Evolutionary conservation across 2,797 vertebrate species (phyloP).

Genomic region (Xenopus petersii): DNA sequence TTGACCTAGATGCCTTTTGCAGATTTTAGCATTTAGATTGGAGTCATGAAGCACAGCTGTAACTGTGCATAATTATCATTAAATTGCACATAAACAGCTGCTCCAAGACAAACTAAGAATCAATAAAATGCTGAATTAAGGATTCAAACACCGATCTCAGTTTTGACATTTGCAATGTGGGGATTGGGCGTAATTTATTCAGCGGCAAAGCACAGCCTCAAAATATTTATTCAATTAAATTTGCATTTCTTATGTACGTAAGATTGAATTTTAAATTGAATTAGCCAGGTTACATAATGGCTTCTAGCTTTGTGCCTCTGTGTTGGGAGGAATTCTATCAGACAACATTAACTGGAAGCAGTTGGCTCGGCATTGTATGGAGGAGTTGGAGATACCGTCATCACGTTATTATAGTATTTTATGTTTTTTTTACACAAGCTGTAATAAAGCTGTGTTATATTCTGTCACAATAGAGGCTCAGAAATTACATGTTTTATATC

Average conservation of each 20-base stretch:
- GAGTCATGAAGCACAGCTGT: constrained; percentile 33
- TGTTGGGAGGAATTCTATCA: neutral
- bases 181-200: constrained; percentile 26
- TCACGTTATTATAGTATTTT: too few relatives aligned
- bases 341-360: constrained; percentile 3
- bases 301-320: neutral
- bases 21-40: constrained; percentile 48
- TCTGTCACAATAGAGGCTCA: too few relatives aligned
- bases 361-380: neutral
- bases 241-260: constrained; percentile 34
- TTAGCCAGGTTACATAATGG: constrained; percentile 10
- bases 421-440: too few relatives aligned
- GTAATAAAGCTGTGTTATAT: too few relatives aligned
- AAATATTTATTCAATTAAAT: constrained; percentile 44
- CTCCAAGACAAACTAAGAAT: constrained; percentile 26
- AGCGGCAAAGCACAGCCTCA: constrained; percentile 4
- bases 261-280: constrained; percentile 33
- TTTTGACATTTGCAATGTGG: constrained; percentile 33
- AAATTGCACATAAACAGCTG: constrained; percentile 28
- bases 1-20: constrained; percentile 14
- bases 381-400: too few relatives aligned
- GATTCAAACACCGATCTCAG: constrained; percentile 19
- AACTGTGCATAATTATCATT: constrained; percentile 44
- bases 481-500: too few relatives aligned
- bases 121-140: constrained; percentile 37